Conservation (phyloP, 1,140 invertebrate species). For the Portunus trituberculatus region DNA sequence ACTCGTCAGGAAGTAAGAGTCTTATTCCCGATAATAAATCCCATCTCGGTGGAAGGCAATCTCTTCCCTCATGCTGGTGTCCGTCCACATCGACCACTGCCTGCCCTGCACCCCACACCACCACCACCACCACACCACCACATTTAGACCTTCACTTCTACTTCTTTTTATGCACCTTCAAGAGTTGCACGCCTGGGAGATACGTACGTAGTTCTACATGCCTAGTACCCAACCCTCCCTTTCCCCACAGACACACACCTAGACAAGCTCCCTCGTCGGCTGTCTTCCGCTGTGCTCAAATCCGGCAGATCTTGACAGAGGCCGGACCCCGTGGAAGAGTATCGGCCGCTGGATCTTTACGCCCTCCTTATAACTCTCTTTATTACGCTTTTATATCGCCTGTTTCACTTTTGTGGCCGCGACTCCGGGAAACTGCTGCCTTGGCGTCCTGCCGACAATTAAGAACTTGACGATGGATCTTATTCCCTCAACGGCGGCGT, state of each 20-base stretch:
- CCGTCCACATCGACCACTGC: too few relatives aligned
- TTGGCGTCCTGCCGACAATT: slow-evolving; percentile 53
- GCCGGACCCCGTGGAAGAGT: slow-evolving; percentile 32
- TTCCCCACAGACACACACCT: not conserved
- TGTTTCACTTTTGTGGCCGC: slow-evolving; percentile 70
- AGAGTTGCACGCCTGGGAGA: too few relatives aligned
- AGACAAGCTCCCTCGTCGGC: not conserved
- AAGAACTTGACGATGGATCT: slow-evolving; percentile 6
- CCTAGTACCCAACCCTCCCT: too few relatives aligned
- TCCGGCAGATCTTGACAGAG: slow-evolving; percentile 55
- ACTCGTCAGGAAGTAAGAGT: slow-evolving; percentile 18
- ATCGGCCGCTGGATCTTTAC: slow-evolving; percentile 65
- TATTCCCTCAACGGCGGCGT: not conserved
- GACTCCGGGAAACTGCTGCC: slow-evolving; percentile 39
- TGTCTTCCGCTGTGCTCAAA: not conserved
- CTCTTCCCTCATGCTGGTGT: not conserved
- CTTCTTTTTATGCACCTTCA: not conserved
- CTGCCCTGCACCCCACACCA: too few relatives aligned
- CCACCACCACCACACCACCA: too few relatives aligned
- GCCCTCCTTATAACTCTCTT: slow-evolving; percentile 74
- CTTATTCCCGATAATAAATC: slow-evolving; percentile 10
- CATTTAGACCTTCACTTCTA: not conserved
- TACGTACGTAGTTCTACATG: too few relatives aligned
- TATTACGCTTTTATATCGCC: slow-evolving; percentile 73
- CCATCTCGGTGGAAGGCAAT: not conserved